Evolutionary conservation across 2,888 invertebrate species (phyloP).

Genomic region (Pelosia muscerda): DNA sequence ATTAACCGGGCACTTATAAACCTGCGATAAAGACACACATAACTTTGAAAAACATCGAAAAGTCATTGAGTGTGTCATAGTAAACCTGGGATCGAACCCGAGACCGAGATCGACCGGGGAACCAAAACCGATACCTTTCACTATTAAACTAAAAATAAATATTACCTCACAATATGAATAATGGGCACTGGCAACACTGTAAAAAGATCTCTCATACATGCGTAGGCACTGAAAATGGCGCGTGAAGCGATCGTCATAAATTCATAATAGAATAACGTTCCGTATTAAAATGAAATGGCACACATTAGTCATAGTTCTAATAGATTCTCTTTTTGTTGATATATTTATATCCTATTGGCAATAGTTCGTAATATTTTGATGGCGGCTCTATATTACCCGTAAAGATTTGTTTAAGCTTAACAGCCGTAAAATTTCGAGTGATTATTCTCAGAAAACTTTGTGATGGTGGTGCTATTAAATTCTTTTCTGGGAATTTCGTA

Average conservation of each 20-base stretch:
- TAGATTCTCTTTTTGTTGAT: conserved; percentile 19
- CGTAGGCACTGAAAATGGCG: conserved; percentile 3
- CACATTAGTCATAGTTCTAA: conserved; percentile 35
- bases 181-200: conserved; percentile 5
- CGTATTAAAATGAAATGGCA: conserved; percentile 17
- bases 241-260: background rate
- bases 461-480: conserved; percentile 7
- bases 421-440: conserved; percentile 11
- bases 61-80: too few relatives aligned
- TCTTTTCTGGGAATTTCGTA: conserved; percentile 1
- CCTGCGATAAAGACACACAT: too few relatives aligned
- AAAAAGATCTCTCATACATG: background rate
- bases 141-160: background rate
- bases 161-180: background rate
- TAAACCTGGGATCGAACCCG: too few relatives aligned
- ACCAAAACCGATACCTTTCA: background rate
- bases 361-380: conserved; percentile 19
- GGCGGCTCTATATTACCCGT: conserved; percentile 10
- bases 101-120: too few relatives aligned
- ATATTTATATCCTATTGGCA: conserved; percentile 16
- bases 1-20: too few relatives aligned
- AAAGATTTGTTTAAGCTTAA: background rate
- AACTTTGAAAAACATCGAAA: too few relatives aligned
- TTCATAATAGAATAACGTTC: conserved; percentile 7
- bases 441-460: conserved; percentile 9